These are phyloP conservation scores for Reticulitermes speratus DNA, from an alignment of 1,140 invertebrate genomes.

Conservation along the genomic window DNA sequence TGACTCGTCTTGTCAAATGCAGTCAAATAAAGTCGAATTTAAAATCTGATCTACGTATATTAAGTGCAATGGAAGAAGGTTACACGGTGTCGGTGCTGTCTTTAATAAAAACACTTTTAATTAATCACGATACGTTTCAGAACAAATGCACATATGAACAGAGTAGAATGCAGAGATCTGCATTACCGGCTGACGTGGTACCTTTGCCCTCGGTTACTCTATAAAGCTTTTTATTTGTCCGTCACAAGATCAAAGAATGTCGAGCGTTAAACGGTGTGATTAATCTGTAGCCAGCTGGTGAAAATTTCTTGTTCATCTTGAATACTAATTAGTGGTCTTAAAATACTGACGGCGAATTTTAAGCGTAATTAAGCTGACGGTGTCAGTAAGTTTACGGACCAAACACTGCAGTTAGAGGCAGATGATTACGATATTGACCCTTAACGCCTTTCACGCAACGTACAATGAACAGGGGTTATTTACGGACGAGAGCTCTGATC, in stretches of 20 bases:
- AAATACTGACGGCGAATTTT: slow-evolving; percentile 2
- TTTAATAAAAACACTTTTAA: neutral
- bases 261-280: neutral
- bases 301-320: slow-evolving; percentile 8
- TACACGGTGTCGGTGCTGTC: too few relatives aligned
- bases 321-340: neutral
- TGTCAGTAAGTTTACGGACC: neutral
- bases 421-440: neutral
- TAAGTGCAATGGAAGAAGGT: too few relatives aligned
- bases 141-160: neutral
- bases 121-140: neutral
- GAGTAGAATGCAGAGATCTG: neutral
- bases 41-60: too few relatives aligned
- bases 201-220: neutral
- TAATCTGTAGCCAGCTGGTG: neutral
- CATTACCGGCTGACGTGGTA: neutral
- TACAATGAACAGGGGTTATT: too few relatives aligned
- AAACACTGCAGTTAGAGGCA: neutral
- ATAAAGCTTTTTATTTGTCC: neutral
- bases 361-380: neutral
- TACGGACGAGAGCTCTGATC: too few relatives aligned
- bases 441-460: too few relatives aligned
- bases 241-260: neutral
- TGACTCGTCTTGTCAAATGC: too few relatives aligned
- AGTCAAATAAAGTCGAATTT: too few relatives aligned